Conservation (phyloP, 2,113 vertebrate species). For the Ellobius talpinus region DNA sequence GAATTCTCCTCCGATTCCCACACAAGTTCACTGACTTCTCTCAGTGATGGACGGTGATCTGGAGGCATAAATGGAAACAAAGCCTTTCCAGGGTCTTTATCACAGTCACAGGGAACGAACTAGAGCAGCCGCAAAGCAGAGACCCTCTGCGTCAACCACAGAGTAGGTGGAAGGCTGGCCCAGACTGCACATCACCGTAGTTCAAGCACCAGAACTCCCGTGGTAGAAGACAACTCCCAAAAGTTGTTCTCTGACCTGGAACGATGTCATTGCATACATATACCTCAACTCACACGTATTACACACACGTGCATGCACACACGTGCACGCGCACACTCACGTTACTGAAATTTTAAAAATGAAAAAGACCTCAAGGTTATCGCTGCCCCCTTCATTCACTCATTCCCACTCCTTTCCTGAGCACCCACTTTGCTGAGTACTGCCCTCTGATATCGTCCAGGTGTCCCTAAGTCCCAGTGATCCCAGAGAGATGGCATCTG, state of each 20-base stretch:
- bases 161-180: background rate
- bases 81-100: background rate
- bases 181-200: too few relatives aligned
- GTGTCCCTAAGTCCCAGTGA: background rate
- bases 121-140: background rate
- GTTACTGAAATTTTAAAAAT: background rate
- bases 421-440: fast-evolving
- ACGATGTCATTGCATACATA: background rate
- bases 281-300: background rate
- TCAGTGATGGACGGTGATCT: background rate
- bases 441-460: too few relatives aligned
- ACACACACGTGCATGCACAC: background rate
- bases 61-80: too few relatives aligned
- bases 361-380: background rate
- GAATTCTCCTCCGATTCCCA: background rate
- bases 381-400: background rate
- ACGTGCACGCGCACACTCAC: background rate
- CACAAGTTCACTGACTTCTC: background rate
- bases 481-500: slow-evolving; percentile 69
- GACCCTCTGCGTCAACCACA: too few relatives aligned
- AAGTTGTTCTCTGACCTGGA: background rate
- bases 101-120: background rate
- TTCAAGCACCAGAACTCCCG: background rate
- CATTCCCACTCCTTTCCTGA: background rate
- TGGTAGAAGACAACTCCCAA: background rate